phyloP scores from a whole-genome alignment of 1,140 invertebrate species.

The Drosophila bocqueti region DNA sequence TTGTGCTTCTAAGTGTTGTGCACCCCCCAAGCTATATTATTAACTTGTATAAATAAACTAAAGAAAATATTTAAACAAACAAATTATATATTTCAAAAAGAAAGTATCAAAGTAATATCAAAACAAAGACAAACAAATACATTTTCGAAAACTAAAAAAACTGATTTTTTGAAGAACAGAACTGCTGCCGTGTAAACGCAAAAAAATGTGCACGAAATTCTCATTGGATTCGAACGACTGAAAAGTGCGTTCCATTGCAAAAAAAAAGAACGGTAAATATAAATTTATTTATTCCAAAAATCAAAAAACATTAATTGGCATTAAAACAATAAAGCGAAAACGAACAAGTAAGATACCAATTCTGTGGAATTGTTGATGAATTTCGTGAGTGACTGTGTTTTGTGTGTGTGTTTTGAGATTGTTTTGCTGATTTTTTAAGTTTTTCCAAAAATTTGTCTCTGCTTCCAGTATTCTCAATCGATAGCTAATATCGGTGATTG shows the following conservation, averaged over 20 bases:
- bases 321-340: slow-evolving; percentile 1
- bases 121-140: background rate
- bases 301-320: slow-evolving; percentile 7
- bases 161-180: slow-evolving; percentile 1
- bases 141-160: slow-evolving; percentile 2
- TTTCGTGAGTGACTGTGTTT: slow-evolving; percentile 20
- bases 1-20: slow-evolving; percentile 49
- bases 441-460: background rate
- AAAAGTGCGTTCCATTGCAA: slow-evolving; percentile 62
- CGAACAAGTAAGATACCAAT: background rate
- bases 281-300: background rate
- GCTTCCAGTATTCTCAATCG: background rate
- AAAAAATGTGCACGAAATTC: slow-evolving; percentile 80
- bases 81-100: background rate
- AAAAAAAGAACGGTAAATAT: slow-evolving; percentile 48
- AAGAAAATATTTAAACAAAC: slow-evolving; percentile 3
- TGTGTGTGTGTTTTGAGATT: background rate
- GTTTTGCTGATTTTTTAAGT: background rate
- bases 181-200: slow-evolving; percentile 39
- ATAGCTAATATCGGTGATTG: background rate
- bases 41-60: slow-evolving; percentile 30
- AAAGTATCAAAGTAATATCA: background rate
- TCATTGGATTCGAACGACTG: slow-evolving; percentile 75
- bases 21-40: slow-evolving; percentile 10
- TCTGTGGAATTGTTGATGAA: slow-evolving; percentile 23